Evolutionary conservation across 2,888 invertebrate species (phyloP).

Genomic region (Malachius bipustulatus): DNA sequence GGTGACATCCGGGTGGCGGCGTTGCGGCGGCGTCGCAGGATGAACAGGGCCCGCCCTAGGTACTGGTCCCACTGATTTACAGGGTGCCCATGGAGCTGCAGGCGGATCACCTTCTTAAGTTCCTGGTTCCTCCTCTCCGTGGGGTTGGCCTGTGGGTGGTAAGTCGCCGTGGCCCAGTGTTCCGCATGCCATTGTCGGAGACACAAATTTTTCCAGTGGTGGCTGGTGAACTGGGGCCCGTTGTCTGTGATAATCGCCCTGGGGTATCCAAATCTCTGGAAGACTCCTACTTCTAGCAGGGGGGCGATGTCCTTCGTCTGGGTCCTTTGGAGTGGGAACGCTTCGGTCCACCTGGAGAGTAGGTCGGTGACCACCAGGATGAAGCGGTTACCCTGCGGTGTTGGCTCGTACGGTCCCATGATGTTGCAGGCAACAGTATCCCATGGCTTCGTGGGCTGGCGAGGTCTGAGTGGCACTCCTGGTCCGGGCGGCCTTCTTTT

Average conservation of each 20-base stretch:
- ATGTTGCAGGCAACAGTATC: constrained; percentile 7
- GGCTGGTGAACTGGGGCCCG: constrained; percentile 19
- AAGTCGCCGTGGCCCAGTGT: constrained; percentile 23
- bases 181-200: constrained; percentile 24
- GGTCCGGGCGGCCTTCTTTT: constrained; percentile 18
- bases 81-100: too few relatives aligned
- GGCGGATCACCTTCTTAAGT: too few relatives aligned
- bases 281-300: constrained; percentile 19
- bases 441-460: constrained; percentile 9
- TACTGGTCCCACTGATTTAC: too few relatives aligned
- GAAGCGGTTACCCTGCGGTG: constrained; percentile 13
- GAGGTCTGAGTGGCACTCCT: constrained; percentile 15
- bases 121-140: constrained; percentile 25
- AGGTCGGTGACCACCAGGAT: constrained; percentile 18
- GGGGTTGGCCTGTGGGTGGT: constrained; percentile 26
- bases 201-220: constrained; percentile 22
- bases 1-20: too few relatives aligned
- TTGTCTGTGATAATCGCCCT: constrained; percentile 22
- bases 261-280: constrained; percentile 22
- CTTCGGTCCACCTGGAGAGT: constrained; percentile 19
- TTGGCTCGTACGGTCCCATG: constrained; percentile 6
- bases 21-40: too few relatives aligned
- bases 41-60: too few relatives aligned
- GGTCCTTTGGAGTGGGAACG: constrained; percentile 19
- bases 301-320: constrained; percentile 13